phyloP scores from a whole-genome alignment of 2,888 invertebrate genomes.

The Oscheius sp. region DNA sequence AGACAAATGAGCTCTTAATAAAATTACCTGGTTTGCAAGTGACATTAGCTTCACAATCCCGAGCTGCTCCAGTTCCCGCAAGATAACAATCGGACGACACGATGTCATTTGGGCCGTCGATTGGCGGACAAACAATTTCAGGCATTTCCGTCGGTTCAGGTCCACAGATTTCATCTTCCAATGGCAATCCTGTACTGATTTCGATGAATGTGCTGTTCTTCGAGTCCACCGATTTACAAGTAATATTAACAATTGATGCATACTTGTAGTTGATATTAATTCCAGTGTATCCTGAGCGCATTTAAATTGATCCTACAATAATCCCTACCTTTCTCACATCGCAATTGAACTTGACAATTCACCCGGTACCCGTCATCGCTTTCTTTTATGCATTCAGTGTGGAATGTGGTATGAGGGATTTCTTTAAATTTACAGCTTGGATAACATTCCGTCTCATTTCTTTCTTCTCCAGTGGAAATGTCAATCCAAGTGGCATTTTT shows the following conservation, averaged over 20 bases:
- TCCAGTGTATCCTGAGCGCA: constrained; percentile 3
- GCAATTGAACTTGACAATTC: background rate
- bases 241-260: background rate
- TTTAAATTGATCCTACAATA: background rate
- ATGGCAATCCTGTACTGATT: background rate
- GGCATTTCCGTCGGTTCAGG: too few species aligned
- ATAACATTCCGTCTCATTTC: background rate
- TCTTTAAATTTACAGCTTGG: background rate
- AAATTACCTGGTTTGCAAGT: background rate
- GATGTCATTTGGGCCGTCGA: background rate
- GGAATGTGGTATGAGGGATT: background rate
- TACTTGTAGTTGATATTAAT: constrained; percentile 7
- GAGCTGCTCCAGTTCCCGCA: background rate
- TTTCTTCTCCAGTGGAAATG: background rate
- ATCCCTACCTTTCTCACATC: constrained; percentile 1
- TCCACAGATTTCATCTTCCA: background rate
- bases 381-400: background rate
- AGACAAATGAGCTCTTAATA: too few species aligned
- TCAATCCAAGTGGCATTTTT: background rate
- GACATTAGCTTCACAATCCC: background rate
- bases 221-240: background rate
- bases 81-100: background rate
- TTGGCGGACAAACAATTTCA: background rate
- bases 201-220: constrained; percentile 14
- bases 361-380: background rate